Percentiles rank a stretch among this genome's conserved stretches.
phyloP scores from a whole-genome alignment of 2,797 vertebrate genomes.

The Poecilia velifera region DNA sequence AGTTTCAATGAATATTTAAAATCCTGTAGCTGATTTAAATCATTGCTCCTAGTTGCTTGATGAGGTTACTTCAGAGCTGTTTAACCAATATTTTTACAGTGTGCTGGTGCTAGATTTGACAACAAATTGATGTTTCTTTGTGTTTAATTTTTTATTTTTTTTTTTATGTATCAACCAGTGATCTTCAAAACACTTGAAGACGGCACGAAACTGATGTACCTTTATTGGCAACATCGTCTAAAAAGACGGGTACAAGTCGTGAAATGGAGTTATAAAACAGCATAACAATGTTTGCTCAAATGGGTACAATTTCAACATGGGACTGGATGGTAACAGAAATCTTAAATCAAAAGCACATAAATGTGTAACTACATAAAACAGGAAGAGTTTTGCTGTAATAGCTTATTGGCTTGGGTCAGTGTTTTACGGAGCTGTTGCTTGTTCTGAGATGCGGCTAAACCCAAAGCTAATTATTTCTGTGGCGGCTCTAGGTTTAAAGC shows the following conservation, averaged over 20 bases:
- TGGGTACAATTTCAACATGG: slow-evolving; percentile 52
- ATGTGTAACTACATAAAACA: slow-evolving; percentile 67
- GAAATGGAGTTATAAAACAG: slow-evolving; percentile 60
- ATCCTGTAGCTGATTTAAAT: not conserved
- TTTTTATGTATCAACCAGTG: slow-evolving; percentile 7
- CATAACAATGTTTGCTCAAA: slow-evolving; percentile 39
- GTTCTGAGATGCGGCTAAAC: not conserved
- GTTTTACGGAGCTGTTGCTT: not conserved
- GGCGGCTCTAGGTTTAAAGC: not conserved
- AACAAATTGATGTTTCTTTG: slow-evolving; percentile 82
- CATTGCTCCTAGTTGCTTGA: not conserved
- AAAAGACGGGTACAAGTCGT: slow-evolving; percentile 57
- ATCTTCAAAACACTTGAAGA: slow-evolving; percentile 32
- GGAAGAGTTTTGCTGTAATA: slow-evolving; percentile 19
- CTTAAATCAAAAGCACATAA: slow-evolving; percentile 70
- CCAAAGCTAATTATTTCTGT: not conserved
- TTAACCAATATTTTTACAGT: slow-evolving; percentile 47
- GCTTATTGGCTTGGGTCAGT: slow-evolving; percentile 2
- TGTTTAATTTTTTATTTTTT: slow-evolving; percentile 61
- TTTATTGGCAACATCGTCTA: slow-evolving; percentile 49
- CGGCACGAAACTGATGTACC: slow-evolving; percentile 6
- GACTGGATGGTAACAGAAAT: slow-evolving; percentile 66
- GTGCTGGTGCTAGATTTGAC: slow-evolving; percentile 56
- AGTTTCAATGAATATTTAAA: too few relatives aligned
- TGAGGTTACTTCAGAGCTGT: slow-evolving; percentile 3